Evolutionary conservation across 1,140 invertebrate genomes (phyloP).

Genomic region (Thereuonema tuberculata): DNA sequence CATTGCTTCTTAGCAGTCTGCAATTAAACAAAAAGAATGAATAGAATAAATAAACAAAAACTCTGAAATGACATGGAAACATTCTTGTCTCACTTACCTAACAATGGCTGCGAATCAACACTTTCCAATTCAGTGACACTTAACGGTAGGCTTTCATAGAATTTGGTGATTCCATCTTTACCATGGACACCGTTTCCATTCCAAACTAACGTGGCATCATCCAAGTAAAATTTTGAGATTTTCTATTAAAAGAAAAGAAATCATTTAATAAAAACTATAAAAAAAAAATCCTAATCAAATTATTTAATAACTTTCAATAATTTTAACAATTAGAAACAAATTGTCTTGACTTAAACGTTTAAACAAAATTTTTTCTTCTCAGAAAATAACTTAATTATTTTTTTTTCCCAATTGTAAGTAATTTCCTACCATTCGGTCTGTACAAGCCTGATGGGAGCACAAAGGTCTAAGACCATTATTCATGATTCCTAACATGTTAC

Average conservation of each 20-base stretch:
- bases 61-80: not conserved
- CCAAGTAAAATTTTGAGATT: slow-evolving; percentile 59
- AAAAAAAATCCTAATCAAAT: slow-evolving; percentile 13
- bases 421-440: too few relatives aligned
- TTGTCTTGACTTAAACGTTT: slow-evolving; percentile 3
- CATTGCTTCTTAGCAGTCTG: too few relatives aligned
- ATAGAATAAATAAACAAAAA: too few relatives aligned
- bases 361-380: not conserved
- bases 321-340: not conserved
- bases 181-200: slow-evolving; percentile 65
- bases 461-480: too few relatives aligned
- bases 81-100: slow-evolving; percentile 36
- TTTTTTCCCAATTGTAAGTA: not conserved
- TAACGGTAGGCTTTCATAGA: slow-evolving; percentile 53
- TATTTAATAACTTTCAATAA: not conserved
- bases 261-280: too few relatives aligned
- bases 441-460: too few relatives aligned
- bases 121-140: slow-evolving; percentile 52
- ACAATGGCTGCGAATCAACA: slow-evolving; percentile 61
- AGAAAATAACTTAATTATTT: not conserved
- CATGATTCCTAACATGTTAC: too few relatives aligned
- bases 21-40: slow-evolving; percentile 14
- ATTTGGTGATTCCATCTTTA: slow-evolving; percentile 59
- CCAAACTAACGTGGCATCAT: slow-evolving; percentile 64
- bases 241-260: slow-evolving; percentile 18